phyloP scores from a whole-genome alignment of 2,888 invertebrate genomes.

The Tortricodes alternella region DNA sequence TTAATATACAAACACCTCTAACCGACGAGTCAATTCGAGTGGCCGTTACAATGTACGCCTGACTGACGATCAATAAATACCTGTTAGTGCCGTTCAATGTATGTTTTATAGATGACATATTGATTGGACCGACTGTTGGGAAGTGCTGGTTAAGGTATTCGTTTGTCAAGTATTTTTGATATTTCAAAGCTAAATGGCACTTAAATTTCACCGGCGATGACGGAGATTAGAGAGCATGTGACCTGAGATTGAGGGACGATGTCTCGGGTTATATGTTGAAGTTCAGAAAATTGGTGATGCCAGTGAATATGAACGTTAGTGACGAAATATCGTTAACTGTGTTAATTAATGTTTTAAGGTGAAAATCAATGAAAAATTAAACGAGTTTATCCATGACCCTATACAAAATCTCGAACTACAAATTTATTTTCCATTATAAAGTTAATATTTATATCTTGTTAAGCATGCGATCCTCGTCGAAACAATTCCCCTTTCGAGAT shows the following conservation, averaged over 20 bases:
- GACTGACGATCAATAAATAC: constrained; percentile 27
- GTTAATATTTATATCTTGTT: too few species aligned
- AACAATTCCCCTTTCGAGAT: neutral
- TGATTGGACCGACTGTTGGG: constrained; percentile 16
- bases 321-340: too few species aligned
- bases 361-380: too few species aligned
- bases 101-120: constrained; percentile 29
- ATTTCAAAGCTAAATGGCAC: constrained; percentile 16
- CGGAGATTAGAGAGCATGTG: neutral
- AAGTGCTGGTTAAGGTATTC: constrained; percentile 1
- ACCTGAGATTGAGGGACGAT: constrained; percentile 6
- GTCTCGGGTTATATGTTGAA: too few species aligned
- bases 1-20: constrained; percentile 62
- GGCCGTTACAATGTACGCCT: neutral
- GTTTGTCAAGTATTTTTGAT: constrained; percentile 19
- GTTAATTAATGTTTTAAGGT: too few species aligned
- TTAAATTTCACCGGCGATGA: constrained; percentile 3
- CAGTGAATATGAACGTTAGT: too few species aligned
- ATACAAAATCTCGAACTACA: too few species aligned
- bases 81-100: constrained; percentile 20
- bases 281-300: too few species aligned
- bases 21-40: constrained; percentile 33
- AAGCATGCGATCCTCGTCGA: too few species aligned
- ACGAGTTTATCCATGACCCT: too few species aligned
- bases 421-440: too few species aligned